phyloP scores from a whole-genome alignment of 2,113 vertebrate species.

The Apaloderma vittatum region DNA sequence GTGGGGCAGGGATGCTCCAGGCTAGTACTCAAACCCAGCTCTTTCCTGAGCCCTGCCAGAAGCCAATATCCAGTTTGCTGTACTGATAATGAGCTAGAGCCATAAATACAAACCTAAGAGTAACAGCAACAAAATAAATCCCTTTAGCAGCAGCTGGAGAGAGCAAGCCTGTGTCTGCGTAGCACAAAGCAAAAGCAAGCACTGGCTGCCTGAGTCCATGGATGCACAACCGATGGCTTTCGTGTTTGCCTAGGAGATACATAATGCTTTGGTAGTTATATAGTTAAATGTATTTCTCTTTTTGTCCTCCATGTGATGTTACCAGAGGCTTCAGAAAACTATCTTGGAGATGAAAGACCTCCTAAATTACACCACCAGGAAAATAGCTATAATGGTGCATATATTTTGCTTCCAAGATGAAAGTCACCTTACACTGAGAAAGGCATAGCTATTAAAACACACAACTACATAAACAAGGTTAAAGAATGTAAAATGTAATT shows the following conservation, averaged over 20 bases:
- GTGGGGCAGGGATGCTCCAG: not conserved
- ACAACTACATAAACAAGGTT: slow-evolving; percentile 39
- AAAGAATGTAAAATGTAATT: slow-evolving; percentile 12
- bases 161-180: rapidly evolving
- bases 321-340: slow-evolving; percentile 32
- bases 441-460: not conserved
- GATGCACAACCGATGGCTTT: not conserved
- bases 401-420: slow-evolving; percentile 60
- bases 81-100: not conserved
- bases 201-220: not conserved
- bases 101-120: not conserved
- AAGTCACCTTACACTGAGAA: slow-evolving; percentile 56
- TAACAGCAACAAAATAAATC: not conserved
- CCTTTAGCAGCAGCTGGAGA: not conserved
- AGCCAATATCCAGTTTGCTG: not conserved
- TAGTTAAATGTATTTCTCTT: slow-evolving; percentile 7
- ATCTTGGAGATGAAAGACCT: slow-evolving; percentile 60
- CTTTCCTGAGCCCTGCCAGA: not conserved
- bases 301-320: slow-evolving; percentile 27
- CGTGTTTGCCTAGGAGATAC: not conserved
- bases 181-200: not conserved
- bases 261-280: not conserved
- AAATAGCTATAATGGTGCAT: slow-evolving; percentile 64
- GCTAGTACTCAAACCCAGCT: not conserved
- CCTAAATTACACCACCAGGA: slow-evolving; percentile 50